Evolutionary conservation across 2,113 vertebrate genomes (phyloP).

Genomic region (Eurypyga helias): DNA sequence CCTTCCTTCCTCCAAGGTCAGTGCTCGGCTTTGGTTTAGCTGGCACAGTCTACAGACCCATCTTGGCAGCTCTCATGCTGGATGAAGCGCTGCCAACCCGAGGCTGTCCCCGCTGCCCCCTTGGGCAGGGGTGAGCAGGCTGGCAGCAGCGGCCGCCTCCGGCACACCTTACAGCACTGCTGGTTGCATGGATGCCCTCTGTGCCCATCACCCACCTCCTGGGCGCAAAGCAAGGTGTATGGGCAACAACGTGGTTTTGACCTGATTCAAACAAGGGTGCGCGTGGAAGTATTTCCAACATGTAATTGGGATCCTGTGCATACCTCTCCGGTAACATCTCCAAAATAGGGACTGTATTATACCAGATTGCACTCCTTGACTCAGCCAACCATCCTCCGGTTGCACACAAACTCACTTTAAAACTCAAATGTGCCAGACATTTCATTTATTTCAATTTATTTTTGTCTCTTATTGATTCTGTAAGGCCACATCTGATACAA

Average conservation of each 20-base stretch:
- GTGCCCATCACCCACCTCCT: not conserved
- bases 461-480: not conserved
- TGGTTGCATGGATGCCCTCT: not conserved
- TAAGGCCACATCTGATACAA: conserved; percentile 16
- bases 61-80: not conserved
- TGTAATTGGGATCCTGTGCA: not conserved
- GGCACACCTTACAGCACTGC: accelerated
- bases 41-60: not conserved
- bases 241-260: accelerated
- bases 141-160: not conserved
- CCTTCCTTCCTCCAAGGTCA: not conserved
- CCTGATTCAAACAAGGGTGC: not conserved
- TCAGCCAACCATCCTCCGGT: not conserved
- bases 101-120: not conserved
- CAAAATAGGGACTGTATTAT: not conserved
- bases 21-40: not conserved
- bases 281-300: accelerated
- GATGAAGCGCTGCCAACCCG: not conserved
- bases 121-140: not conserved
- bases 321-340: not conserved
- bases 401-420: not conserved
- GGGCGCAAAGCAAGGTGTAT: not conserved
- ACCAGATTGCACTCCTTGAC: not conserved
- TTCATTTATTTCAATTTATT: not conserved
- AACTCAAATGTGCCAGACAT: not conserved